phyloP scores from a whole-genome alignment of 2,797 vertebrate genomes.

The Rhinogobio ventralis region DNA sequence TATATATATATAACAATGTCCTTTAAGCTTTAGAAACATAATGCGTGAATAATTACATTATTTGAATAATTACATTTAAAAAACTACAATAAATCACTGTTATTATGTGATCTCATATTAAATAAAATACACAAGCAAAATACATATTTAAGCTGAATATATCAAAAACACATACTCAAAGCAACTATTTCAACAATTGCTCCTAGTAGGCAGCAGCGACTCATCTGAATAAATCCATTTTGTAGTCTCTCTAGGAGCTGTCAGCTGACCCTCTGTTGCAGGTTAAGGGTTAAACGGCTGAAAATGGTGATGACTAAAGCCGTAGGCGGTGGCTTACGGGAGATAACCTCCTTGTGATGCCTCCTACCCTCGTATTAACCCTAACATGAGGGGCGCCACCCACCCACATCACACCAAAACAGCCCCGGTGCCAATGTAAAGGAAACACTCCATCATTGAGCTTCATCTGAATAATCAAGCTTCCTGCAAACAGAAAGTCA shows the following conservation, averaged over 20 bases:
- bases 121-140: neutral
- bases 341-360: constrained; percentile 57
- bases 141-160: neutral
- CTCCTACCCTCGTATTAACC: constrained; percentile 47
- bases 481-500: neutral
- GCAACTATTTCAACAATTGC: neutral
- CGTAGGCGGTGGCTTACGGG: constrained; percentile 52
- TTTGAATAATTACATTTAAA: no score
- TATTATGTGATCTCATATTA: neutral
- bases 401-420: constrained; percentile 40
- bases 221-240: constrained; percentile 41
- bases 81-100: neutral
- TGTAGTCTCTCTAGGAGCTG: constrained; percentile 30
- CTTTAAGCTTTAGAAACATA: neutral
- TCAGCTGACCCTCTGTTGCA: constrained; percentile 48
- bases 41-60: neutral
- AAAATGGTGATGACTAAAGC: constrained; percentile 59
- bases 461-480: constrained; percentile 6
- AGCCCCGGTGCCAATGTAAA: neutral
- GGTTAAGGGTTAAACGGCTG: constrained; percentile 69
- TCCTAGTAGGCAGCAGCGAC: neutral
- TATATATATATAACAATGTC: neutral
- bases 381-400: constrained; percentile 44
- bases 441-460: constrained; percentile 6
- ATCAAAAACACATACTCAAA: neutral